These are phyloP conservation scores for Crenuchus spilurus DNA, from an alignment of 2,797 vertebrate species.

Conservation along the genomic window DNA sequence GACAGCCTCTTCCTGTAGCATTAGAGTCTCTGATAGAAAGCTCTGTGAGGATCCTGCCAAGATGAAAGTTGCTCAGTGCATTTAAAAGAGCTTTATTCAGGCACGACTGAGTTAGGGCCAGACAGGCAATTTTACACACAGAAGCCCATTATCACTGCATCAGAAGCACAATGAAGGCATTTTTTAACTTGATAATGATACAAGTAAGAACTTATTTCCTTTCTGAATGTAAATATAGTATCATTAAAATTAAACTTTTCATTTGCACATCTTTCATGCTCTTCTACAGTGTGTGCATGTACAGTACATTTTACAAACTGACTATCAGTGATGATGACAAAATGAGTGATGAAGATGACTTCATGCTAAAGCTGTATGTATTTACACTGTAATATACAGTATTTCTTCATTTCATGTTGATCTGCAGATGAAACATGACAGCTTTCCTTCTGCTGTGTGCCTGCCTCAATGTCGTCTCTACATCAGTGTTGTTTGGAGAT, in stretches of 20 bases:
- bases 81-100: constrained; percentile 59
- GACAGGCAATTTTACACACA: constrained; percentile 32
- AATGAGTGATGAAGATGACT: too few relatives aligned
- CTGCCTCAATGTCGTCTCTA: constrained; percentile 81
- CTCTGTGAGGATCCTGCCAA: constrained; percentile 47
- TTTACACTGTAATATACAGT: too few relatives aligned
- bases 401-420: constrained; percentile 44
- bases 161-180: constrained; percentile 15
- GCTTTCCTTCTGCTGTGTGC: constrained; percentile 86
- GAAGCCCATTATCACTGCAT: constrained; percentile 33
- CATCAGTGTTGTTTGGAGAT: constrained; percentile 72
- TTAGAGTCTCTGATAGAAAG: constrained; percentile 50
- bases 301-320: neutral
- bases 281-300: neutral
- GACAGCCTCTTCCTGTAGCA: constrained; percentile 44
- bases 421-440: constrained; percentile 81
- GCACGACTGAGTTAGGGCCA: constrained; percentile 47
- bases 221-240: neutral
- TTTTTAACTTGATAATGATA: constrained; percentile 22
- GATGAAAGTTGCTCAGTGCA: constrained; percentile 50
- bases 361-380: too few relatives aligned
- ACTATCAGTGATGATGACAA: constrained; percentile 55
- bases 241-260: constrained; percentile 31
- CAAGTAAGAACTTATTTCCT: neutral
- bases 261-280: constrained; percentile 1